Conservation (phyloP, 2,797 vertebrate species). For the Mormyrus hasselquistii region DNA sequence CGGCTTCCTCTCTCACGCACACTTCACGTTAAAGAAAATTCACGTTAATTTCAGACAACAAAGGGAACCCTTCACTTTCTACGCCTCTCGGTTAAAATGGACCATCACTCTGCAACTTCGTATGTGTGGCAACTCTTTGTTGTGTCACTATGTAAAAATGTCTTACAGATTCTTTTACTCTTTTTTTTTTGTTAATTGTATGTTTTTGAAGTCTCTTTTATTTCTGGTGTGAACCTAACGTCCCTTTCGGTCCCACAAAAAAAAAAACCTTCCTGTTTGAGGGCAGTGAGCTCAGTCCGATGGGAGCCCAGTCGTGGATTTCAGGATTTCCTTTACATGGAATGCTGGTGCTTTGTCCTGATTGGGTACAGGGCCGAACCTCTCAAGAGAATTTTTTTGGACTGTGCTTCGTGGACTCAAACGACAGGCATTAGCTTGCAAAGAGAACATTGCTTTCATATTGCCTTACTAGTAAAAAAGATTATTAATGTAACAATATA, state of each 20-base stretch:
- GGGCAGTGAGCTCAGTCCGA: neutral
- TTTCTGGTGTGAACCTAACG: neutral
- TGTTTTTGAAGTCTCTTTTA: conserved; percentile 2
- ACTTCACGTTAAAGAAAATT: neutral
- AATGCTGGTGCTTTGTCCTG: neutral
- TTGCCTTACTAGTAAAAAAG: neutral
- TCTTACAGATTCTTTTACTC: neutral
- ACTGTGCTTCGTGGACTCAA: neutral
- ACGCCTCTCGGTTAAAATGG: neutral
- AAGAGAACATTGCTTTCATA: neutral
- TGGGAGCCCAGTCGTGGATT: neutral
- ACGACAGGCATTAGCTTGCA: neutral
- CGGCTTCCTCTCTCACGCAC: neutral
- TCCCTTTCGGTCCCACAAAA: neutral
- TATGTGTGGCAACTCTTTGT: neutral
- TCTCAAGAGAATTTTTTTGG: neutral
- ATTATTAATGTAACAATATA: no score
- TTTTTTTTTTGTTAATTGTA: neutral
- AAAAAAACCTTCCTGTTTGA: neutral
- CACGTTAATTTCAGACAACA: neutral
- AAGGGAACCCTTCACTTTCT: neutral
- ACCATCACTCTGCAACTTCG: neutral
- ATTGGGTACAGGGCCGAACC: neutral
- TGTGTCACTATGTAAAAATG: neutral
- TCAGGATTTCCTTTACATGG: conserved; percentile 5